phyloP scores from a whole-genome alignment of 92 coral and sea anemone genomes.

The Virgularia gustaviana region DNA sequence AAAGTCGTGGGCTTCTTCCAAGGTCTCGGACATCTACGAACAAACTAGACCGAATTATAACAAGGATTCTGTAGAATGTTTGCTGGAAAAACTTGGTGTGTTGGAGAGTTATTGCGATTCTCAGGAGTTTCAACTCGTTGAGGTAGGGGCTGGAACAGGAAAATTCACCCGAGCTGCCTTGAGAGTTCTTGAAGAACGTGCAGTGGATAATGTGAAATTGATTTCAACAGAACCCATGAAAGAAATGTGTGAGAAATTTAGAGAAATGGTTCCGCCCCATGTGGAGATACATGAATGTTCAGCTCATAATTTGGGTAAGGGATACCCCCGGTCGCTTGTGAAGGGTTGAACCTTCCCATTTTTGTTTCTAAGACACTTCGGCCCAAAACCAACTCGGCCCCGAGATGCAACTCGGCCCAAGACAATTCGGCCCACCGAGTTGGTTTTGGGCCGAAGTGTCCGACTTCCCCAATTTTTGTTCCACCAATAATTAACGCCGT shows the following conservation, averaged over 20 bases:
- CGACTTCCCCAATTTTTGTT: too few species aligned
- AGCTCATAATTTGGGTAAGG: constrained; percentile 65
- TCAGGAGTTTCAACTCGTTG: constrained; percentile 57
- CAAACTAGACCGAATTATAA: constrained; percentile 74
- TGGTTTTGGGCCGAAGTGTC: too few species aligned
- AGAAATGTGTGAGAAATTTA: constrained; percentile 67
- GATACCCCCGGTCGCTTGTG: too few species aligned
- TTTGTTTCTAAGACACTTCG: too few species aligned
- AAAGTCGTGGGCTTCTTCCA: constrained; percentile 5
- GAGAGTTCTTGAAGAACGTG: constrained; percentile 40
- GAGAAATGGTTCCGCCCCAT: constrained; percentile 55
- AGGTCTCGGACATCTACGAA: constrained; percentile 51
- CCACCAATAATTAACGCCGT: too few species aligned
- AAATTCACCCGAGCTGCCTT: constrained; percentile 72
- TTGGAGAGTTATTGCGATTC: constrained; percentile 23
- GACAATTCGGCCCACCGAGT: too few species aligned
- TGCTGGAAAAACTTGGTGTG: constrained; percentile 64
- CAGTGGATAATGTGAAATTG: constrained; percentile 55
- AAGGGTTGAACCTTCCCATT: too few species aligned
- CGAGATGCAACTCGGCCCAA: too few species aligned
- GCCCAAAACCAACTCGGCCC: too few species aligned
- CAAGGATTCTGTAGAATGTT: constrained; percentile 63
- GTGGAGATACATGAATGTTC: constrained; percentile 59
- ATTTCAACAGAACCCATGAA: constrained; percentile 63
- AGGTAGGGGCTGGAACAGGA: constrained; percentile 85